Base-by-base conservation (phyloP, 2,888 invertebrate genomes). In the Zelleria hepariella region DNA sequence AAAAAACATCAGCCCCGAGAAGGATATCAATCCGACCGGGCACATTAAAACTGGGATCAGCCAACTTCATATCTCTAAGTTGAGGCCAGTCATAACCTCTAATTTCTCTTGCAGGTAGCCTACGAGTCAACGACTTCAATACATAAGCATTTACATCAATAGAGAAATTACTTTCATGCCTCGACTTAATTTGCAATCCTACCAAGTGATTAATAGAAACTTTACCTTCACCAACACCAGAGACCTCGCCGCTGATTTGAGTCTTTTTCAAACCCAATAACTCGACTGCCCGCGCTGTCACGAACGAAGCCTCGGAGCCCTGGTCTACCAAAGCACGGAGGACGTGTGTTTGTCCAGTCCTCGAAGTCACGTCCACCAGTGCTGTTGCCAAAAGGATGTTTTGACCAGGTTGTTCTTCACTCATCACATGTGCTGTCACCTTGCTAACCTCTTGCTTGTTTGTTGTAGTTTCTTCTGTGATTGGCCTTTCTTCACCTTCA, bases 271-370 rank as follows among this genome's bases (percentile, higher is more conserved):
- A 52, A 7, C 63, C 60, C 47, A 67, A 64, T 20, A 65, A 52
- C 51, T 66, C 59, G 5, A 63, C 64, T 51, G 59, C 62, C 57
- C 63, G 61, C 52, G 62, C 64, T 20, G 64, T 59, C 15, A 68
- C 59, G 52, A 68, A 67, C 48, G 67, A 66, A 56, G 66, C 67
- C 60, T 66, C 64, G 47, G 67, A 68, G 2, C 67, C 68, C 60
- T 67, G 67, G 58, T 68, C 65, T 60, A 68, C 63, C 26, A 67
- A 62, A 42, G 63, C 64, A 59, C 67, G 63, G 58, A 65, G 61
- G 52, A 62, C 53, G 54, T 64, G 63, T 62, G 59, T 61, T n/a
- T 61, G 23, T 23, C 63, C 66, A 51, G 61, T 24, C 2, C 56
- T 60, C 23, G 63, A 62, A 49, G n/a, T 49, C 49, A 49, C 49